A percentile compares a stretch with the other conserved stretches of the same genome.
Conservation (phyloP, 2,797 vertebrate genomes). For the Chrysocyon brachyurus region DNA sequence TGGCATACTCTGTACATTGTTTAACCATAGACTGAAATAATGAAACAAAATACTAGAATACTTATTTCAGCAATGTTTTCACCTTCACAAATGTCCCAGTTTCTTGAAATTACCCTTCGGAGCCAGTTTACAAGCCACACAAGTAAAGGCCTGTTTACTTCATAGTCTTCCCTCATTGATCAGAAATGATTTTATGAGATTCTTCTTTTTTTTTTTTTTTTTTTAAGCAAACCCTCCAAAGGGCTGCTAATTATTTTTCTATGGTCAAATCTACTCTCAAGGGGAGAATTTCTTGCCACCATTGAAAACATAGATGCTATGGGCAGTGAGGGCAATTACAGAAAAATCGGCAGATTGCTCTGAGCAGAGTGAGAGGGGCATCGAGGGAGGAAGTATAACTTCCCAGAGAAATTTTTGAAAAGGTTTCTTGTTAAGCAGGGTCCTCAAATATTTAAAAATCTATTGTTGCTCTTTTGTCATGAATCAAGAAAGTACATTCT, state of each 20-base stretch:
- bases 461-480: neutral
- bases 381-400: neutral
- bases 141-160: neutral
- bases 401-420: constrained; percentile 16
- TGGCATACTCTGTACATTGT: neutral
- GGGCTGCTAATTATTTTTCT: neutral
- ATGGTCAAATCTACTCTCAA: constrained; percentile 20
- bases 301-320: constrained; percentile 30
- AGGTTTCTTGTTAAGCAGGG: neutral
- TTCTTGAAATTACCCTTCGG: constrained; percentile 23
- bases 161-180: constrained; percentile 26
- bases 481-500: neutral
- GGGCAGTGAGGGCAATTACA: neutral
- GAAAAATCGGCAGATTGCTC: neutral
- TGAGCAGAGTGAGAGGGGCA: neutral
- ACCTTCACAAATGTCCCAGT: neutral
- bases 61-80: constrained; percentile 41
- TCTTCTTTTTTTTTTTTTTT: neutral
- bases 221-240: constrained; percentile 2
- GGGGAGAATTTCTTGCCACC: neutral
- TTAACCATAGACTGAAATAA: constrained; percentile 15
- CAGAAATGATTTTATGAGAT: constrained; percentile 49
- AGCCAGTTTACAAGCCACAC: neutral
- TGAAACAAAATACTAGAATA: constrained; percentile 31
- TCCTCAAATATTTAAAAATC: neutral